Conservation (phyloP, 1,140 invertebrate genomes). For the Ceratosolen fusciceps region DNA sequence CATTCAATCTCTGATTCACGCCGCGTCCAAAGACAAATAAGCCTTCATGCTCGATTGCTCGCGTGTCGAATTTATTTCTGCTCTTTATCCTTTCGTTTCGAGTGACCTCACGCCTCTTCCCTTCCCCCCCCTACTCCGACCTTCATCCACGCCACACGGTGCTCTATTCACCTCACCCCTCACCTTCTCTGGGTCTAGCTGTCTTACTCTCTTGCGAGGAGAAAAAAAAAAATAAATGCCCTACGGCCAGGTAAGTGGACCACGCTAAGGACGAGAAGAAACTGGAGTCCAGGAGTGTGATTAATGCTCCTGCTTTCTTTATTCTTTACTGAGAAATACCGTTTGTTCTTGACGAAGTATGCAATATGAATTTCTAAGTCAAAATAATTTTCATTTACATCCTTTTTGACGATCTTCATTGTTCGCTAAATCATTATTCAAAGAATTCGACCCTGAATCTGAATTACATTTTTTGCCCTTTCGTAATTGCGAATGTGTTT, state of each 20-base stretch:
- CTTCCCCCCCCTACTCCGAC: too few species aligned
- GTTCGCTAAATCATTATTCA: not conserved
- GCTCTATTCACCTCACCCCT: too few species aligned
- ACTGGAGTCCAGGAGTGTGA: not conserved
- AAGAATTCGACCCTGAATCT: not conserved
- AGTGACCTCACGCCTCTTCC: not conserved
- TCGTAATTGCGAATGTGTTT: too few species aligned
- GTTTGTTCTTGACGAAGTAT: not conserved
- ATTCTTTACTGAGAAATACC: not conserved
- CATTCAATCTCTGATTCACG: constrained; percentile 43
- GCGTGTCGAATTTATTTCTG: constrained; percentile 27
- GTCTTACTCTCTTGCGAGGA: not conserved
- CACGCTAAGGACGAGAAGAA: not conserved
- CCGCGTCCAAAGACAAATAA: constrained; percentile 45
- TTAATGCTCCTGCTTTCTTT: not conserved
- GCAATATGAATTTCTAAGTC: not conserved
- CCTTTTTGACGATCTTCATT: not conserved
- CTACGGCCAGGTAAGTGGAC: not conserved
- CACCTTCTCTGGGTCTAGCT: not conserved
- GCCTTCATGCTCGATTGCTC: constrained; percentile 36
- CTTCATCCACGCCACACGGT: too few species aligned
- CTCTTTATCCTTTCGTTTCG: too few species aligned
- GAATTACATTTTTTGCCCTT: too few species aligned
- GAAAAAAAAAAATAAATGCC: not conserved
- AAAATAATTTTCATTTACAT: not conserved